Percentiles rank a stretch among this genome's conserved stretches.
These are phyloP conservation scores for Leptosomus discolor DNA, from an alignment of 2,113 vertebrate genomes.

Conservation along the genomic window DNA sequence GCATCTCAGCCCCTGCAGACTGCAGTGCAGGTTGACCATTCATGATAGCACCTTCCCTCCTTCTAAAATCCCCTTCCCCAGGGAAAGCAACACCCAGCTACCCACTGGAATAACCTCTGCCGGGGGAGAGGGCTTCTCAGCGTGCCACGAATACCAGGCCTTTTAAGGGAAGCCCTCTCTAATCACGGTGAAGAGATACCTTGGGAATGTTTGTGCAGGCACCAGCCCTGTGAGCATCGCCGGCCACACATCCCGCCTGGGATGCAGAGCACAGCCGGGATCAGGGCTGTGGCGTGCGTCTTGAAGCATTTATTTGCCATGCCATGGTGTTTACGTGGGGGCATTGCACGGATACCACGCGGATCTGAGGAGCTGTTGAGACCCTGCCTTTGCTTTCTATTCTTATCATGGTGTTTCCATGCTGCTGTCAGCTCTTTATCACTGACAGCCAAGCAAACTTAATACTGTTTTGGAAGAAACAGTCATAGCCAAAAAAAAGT, in stretches of 20 bases:
- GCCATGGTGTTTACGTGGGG: not conserved
- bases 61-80: not conserved
- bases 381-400: slow-evolving; percentile 14
- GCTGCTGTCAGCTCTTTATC: not conserved
- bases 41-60: fast-evolving
- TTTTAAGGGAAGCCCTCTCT: slow-evolving; percentile 46
- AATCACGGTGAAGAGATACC: not conserved
- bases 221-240: not conserved
- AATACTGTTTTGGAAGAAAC: not conserved
- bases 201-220: not conserved
- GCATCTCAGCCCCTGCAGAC: not conserved
- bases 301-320: not conserved
- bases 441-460: not conserved
- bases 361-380: not conserved
- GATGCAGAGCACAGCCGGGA: not conserved
- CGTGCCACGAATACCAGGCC: slow-evolving; percentile 28
- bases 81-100: not conserved
- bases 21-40: fast-evolving
- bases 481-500: not conserved
- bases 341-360: not conserved
- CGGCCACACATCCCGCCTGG: fast-evolving
- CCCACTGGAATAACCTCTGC: not conserved
- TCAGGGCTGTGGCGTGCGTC: fast-evolving
- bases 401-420: not conserved
- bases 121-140: not conserved